phyloP scores from a whole-genome alignment of 2,113 vertebrate species.

The Accipiter cooperii region DNA sequence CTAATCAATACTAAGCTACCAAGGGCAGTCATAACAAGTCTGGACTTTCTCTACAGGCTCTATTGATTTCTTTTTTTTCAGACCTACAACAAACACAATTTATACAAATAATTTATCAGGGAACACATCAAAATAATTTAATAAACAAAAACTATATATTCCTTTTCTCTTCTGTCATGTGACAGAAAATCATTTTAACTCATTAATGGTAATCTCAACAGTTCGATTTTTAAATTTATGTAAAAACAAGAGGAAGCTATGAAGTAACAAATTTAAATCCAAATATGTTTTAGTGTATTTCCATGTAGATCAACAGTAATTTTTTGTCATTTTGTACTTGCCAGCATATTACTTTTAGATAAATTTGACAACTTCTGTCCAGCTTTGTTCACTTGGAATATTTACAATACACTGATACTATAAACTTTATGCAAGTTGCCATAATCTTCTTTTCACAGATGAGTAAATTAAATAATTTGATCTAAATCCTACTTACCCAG shows the following conservation, averaged over 20 bases:
- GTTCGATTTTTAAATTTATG: constrained; percentile 20
- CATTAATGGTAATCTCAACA: constrained; percentile 8
- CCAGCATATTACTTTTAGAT: not conserved
- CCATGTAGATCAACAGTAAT: not conserved
- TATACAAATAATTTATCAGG: constrained; percentile 43
- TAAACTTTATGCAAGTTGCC: not conserved
- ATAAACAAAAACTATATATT: constrained; percentile 26
- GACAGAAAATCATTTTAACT: constrained; percentile 43
- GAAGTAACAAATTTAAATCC: not conserved
- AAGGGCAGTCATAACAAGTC: constrained; percentile 4
- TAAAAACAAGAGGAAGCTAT: constrained; percentile 6
- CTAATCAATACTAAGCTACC: constrained; percentile 46
- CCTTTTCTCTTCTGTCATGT: not conserved
- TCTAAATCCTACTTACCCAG: not conserved
- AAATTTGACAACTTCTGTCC: not conserved
- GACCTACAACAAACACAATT: constrained; percentile 28
- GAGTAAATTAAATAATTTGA: not conserved
- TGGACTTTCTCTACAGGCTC: constrained; percentile 14
- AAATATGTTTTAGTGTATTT: not conserved
- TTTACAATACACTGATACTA: not conserved
- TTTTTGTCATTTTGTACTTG: not conserved
- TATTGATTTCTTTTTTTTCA: constrained; percentile 26
- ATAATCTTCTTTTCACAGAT: not conserved
- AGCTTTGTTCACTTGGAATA: not conserved
- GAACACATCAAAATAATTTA: constrained; percentile 47